These are phyloP conservation scores for Aix galericulata DNA, from an alignment of 2,113 vertebrate genomes.

Conservation along the genomic window DNA sequence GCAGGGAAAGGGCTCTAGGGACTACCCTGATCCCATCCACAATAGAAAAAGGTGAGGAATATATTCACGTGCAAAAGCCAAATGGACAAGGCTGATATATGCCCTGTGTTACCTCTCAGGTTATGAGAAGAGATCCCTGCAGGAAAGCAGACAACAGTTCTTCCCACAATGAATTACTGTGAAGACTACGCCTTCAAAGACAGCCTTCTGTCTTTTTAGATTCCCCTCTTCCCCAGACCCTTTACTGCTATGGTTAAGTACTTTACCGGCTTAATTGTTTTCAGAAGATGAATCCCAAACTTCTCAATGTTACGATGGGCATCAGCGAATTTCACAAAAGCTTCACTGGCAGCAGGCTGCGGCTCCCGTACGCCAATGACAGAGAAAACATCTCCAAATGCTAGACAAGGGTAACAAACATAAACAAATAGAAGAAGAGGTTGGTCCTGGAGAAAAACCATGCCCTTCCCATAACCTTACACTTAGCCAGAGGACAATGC, in stretches of 20 bases:
- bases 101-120: neutral
- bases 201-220: neutral
- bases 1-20: neutral
- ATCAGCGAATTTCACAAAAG: slow-evolving; percentile 98
- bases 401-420: slow-evolving; percentile 63
- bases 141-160: neutral
- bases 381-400: slow-evolving; percentile 96
- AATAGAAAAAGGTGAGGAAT: neutral
- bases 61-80: neutral
- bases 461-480: neutral
- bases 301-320: slow-evolving; percentile 98
- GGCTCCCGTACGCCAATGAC: slow-evolving; percentile 96
- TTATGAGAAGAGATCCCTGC: neutral
- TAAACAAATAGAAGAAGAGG: neutral
- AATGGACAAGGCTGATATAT: neutral
- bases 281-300: slow-evolving; percentile 93
- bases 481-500: neutral
- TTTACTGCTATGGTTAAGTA: neutral
- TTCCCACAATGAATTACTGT: neutral
- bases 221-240: neutral
- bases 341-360: slow-evolving; percentile 94
- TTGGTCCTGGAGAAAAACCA: neutral
- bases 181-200: neutral
- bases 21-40: neutral
- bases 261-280: slow-evolving; percentile 95